Base-by-base conservation (phyloP, 2,888 invertebrate genomes). In the Eugnorisma glareosa region DNA sequence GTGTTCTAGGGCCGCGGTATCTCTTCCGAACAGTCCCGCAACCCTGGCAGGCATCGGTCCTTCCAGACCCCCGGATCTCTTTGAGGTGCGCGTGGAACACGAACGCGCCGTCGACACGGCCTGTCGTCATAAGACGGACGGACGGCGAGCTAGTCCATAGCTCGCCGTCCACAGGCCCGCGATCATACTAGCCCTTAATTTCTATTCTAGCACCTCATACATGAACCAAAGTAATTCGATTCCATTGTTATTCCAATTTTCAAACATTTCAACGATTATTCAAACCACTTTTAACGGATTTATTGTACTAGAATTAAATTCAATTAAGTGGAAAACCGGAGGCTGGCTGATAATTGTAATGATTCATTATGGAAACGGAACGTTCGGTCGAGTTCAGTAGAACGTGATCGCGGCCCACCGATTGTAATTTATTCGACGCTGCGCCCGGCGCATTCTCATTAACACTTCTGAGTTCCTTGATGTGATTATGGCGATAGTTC, bases 331-430 rank as follows among this genome's bases (percentile, higher is more conserved):
- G 81, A 87, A 91, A 92, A 89, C 90, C 91, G 92, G 91, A 92
- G 92, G 89, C 90, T 87, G 78, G 40, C 82, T 88, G 89, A 85
- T 91, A 91, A 91, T 92, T 90, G 88, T 82, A 89, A 89, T 92
- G 89, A 92, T 93, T 93, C 89, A 94, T 95, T 94, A 95, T 94
- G 93, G 91, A 95, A 95, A 93, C 95, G 94, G 94, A 94, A 92
- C 91, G 87, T 77, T 77, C 64, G 64, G 73, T 81, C 75, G 71
- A 75, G 81, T 79, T 84, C 85, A 77, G 80, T 82, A 79, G 86
- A 90, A 90, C 92, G 91, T 93, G 92, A 92, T 91, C 87, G 75
- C 89, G 70, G 87, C 91, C 89, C 89, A 91, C 91, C 69, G 54
- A 72, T 64, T 73, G 66, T 70, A 75, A 76, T 79, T 67, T 85